phyloP scores from a whole-genome alignment of 2,113 vertebrate genomes.

The Haplotaxodon microlepis region DNA sequence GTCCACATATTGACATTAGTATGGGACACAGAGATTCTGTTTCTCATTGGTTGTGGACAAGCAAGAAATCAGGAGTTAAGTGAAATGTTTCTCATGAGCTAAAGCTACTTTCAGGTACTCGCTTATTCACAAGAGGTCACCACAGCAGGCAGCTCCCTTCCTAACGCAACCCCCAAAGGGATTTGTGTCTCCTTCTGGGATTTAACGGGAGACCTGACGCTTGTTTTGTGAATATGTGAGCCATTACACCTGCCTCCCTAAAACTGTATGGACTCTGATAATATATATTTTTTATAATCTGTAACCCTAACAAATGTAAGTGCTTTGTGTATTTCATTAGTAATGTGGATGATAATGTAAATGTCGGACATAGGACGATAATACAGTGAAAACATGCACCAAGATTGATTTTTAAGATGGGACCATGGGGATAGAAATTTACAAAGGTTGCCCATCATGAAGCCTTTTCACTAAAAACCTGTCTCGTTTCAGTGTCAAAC shows the following conservation, averaged over 20 bases:
- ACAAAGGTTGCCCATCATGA: not conserved
- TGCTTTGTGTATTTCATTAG: not conserved
- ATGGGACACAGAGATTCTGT: not conserved
- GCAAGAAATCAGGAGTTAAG: not conserved
- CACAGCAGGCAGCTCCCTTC: not conserved
- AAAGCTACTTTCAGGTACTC: not conserved
- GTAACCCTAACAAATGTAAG: not conserved
- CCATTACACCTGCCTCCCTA: not conserved
- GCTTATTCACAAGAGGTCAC: not conserved
- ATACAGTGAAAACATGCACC: not conserved
- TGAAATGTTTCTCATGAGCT: not conserved
- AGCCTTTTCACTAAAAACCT: not conserved
- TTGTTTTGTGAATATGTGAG: not conserved
- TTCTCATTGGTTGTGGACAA: not conserved
- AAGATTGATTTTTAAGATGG: not conserved
- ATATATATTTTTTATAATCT: not conserved
- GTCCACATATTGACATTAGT: not conserved
- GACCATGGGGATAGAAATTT: not conserved
- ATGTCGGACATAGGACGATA: not conserved
- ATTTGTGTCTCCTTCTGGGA: not conserved
- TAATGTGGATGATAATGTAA: not conserved
- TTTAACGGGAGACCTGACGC: not conserved
- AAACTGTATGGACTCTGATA: not conserved
- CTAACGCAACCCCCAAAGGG: not conserved
- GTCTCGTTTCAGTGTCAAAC: not conserved